Percentiles rank a stretch among this genome's conserved stretches.
These are phyloP conservation scores for Athripsodes cinereus DNA, from an alignment of 2,888 invertebrate genomes.

Conservation along the genomic window DNA sequence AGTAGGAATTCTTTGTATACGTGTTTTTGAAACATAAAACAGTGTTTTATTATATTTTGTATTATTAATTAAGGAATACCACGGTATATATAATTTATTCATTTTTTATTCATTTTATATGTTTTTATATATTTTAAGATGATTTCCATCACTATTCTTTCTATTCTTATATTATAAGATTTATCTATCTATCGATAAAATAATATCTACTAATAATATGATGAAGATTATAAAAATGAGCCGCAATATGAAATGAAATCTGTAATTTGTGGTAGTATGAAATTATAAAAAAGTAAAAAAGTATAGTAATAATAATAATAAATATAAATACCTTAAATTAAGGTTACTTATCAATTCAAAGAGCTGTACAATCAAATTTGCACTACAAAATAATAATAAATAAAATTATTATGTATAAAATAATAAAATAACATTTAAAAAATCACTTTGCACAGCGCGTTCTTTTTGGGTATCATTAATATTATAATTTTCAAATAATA, in stretches of 20 bases:
- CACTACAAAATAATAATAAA: conserved; percentile 15
- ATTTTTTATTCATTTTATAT: neutral
- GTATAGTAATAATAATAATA: neutral
- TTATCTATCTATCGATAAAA: too few species aligned
- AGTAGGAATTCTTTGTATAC: neutral
- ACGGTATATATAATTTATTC: too few species aligned
- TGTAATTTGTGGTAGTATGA: conserved; percentile 16
- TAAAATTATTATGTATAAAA: too few species aligned
- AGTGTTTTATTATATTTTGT: too few species aligned
- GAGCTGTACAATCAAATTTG: conserved; percentile 25
- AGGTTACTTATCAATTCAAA: conserved; percentile 18
- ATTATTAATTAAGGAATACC: too few species aligned
- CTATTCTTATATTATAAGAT: conserved; percentile 9
- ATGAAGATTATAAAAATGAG: conserved; percentile 9
- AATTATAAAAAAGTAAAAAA: conserved; percentile 4
- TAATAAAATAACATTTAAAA: too few species aligned
- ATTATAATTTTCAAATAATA: too few species aligned
- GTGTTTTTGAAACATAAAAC: too few species aligned
- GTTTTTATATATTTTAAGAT: neutral
- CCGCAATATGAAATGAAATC: conserved; percentile 13
- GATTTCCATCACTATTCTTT: neutral
- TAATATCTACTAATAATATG: neutral
- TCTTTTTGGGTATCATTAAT: too few species aligned
- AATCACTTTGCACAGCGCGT: too few species aligned
- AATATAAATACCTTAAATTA: conserved; percentile 3